phyloP scores from a whole-genome alignment of 1,140 invertebrate species.

The Melanaphis sacchari region DNA sequence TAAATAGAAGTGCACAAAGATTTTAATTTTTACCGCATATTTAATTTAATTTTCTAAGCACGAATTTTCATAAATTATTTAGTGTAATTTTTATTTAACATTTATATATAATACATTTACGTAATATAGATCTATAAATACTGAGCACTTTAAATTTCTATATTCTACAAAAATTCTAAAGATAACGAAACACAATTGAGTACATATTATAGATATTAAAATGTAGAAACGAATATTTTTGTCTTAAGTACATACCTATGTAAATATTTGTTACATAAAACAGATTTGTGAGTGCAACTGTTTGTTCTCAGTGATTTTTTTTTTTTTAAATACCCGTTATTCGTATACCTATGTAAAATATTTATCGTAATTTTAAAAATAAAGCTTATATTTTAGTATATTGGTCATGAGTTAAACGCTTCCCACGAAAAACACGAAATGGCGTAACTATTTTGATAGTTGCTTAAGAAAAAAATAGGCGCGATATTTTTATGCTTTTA shows the following conservation, averaged over 20 bases:
- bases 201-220: neutral
- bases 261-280: neutral
- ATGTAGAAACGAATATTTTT: neutral
- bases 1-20: neutral
- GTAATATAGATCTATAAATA: neutral
- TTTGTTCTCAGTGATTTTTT: neutral
- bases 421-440: neutral
- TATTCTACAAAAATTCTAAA: neutral
- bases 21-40: neutral
- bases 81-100: neutral
- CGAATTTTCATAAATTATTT: neutral
- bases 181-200: neutral
- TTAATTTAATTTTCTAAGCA: neutral
- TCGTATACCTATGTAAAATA: neutral
- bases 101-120: neutral
- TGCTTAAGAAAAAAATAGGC: neutral
- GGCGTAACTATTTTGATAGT: neutral
- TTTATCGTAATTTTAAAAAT: neutral
- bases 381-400: neutral
- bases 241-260: neutral
- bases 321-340: neutral
- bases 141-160: neutral
- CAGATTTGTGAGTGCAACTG: neutral
- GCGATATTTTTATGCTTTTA: neutral
- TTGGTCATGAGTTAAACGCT: neutral